Percentiles rank a stretch among this genome's conserved stretches.
These are phyloP conservation scores for Xenops minutus DNA, from an alignment of 2,797 vertebrate genomes.

Conservation along the genomic window DNA sequence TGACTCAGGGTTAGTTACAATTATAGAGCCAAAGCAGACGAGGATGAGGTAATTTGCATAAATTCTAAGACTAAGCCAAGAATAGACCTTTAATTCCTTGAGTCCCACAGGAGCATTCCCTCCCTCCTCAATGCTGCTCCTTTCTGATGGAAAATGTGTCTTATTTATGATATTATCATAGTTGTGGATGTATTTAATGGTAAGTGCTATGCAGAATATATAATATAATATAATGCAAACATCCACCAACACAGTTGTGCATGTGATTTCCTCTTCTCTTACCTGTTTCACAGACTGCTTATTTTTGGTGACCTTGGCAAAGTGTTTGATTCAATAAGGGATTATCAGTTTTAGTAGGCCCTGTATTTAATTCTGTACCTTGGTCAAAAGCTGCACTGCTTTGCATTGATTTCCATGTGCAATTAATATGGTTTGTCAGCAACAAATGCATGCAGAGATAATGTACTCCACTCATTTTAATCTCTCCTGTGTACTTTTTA, in stretches of 20 bases:
- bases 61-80: neutral
- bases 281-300: neutral
- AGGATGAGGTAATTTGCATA: neutral
- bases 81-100: neutral
- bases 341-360: constrained; percentile 47
- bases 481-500: neutral
- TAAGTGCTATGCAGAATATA: neutral
- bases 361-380: constrained; percentile 9
- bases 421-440: constrained; percentile 55
- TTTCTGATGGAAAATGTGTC: neutral
- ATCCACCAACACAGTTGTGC: neutral
- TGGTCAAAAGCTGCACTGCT: constrained; percentile 6
- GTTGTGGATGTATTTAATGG: neutral
- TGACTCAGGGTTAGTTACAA: neutral
- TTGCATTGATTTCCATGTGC: constrained; percentile 57
- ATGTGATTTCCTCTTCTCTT: neutral
- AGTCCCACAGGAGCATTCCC: neutral
- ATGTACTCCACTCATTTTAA: neutral
- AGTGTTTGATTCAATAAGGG: neutral
- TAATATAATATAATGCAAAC: too few relatives aligned
- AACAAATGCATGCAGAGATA: neutral
- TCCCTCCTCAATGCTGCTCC: neutral
- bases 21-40: neutral
- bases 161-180: neutral
- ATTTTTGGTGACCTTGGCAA: constrained; percentile 40